A percentile compares a stretch with the other conserved stretches of the same genome.
These are phyloP conservation scores for Apoda limacodes DNA, from an alignment of 2,888 invertebrate genomes.

Conservation along the genomic window DNA sequence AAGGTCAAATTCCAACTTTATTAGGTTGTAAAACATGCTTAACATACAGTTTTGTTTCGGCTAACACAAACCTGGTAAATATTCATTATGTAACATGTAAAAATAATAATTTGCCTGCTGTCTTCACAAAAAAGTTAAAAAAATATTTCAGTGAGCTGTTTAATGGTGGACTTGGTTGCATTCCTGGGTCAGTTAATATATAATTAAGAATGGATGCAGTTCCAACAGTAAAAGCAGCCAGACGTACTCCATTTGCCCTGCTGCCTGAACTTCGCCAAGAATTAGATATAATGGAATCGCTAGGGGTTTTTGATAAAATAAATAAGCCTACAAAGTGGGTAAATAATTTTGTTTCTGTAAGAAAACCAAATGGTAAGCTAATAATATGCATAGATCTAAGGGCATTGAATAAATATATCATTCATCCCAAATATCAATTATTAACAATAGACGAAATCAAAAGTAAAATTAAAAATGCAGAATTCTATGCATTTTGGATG, in stretches of 20 bases:
- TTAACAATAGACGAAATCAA: slow-evolving; percentile 10
- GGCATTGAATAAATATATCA: slow-evolving; percentile 9
- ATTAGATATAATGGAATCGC: slow-evolving; percentile 3
- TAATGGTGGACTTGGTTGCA: slow-evolving; percentile 9
- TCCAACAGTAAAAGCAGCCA: slow-evolving; percentile 9
- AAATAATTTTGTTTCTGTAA: slow-evolving; percentile 5
- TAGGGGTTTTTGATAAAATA: slow-evolving; percentile 5
- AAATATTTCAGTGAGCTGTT: slow-evolving; percentile 9
- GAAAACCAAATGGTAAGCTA: slow-evolving; percentile 6
- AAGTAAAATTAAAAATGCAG: slow-evolving; percentile 5
- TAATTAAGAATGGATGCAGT: slow-evolving; percentile 4
- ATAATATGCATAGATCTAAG: slow-evolving; percentile 13
- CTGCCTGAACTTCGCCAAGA: slow-evolving; percentile 5
- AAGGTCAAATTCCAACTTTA: slow-evolving; percentile 5
- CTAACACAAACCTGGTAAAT: slow-evolving; percentile 7
- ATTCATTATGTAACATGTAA: neutral
- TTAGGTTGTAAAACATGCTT: slow-evolving; percentile 7
- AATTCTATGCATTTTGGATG: slow-evolving; percentile 12
- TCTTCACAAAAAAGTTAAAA: neutral
- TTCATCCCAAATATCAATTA: slow-evolving; percentile 9
- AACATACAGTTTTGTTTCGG: slow-evolving; percentile 5
- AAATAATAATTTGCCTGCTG: neutral
- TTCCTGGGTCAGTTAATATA: slow-evolving; percentile 4
- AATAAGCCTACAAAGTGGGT: slow-evolving; percentile 9
- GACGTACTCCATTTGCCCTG: slow-evolving; percentile 9